phyloP scores from a whole-genome alignment of 2,888 invertebrate species.

The Callyntrura guangdongensis region DNA sequence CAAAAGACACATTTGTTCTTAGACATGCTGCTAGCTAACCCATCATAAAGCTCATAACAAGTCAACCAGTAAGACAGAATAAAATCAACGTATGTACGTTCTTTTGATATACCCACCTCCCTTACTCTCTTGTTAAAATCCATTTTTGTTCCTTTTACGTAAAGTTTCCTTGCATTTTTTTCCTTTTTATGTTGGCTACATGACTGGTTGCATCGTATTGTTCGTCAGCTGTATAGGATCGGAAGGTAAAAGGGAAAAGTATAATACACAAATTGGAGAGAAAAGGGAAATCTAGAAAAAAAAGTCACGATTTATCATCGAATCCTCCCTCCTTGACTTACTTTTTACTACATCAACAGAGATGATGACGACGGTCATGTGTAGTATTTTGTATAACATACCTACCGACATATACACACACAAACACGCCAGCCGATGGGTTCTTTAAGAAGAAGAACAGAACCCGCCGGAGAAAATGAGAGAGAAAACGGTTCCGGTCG shows the following conservation, averaged over 20 bases:
- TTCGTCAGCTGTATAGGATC: constrained; percentile 1
- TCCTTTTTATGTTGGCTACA: background rate
- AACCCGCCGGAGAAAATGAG: background rate
- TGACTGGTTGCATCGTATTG: background rate
- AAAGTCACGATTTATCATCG: constrained; percentile 78
- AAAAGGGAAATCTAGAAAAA: constrained; percentile 74
- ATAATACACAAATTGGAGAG: constrained; percentile 77
- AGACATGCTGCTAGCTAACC: too few species aligned
- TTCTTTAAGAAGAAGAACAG: background rate
- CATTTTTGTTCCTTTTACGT: constrained; percentile 24
- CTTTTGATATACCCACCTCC: constrained; percentile 1
- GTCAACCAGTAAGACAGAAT: constrained; percentile 41
- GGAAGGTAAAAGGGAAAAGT: constrained; percentile 64
- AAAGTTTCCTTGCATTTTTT: background rate
- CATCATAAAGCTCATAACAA: too few species aligned
- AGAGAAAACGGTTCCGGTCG: constrained; percentile 33
- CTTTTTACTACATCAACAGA: constrained; percentile 57
- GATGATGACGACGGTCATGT: background rate
- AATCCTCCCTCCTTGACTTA: constrained; percentile 76
- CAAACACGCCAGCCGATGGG: background rate
- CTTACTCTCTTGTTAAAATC: background rate
- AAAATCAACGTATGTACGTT: constrained; percentile 53
- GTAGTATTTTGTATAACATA: constrained; percentile 4
- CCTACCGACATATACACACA: background rate
- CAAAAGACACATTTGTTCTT: too few species aligned